A percentile compares a stretch with the other conserved stretches of the same genome.
These are phyloP conservation scores for Poecilia velifera DNA, from an alignment of 2,797 vertebrate species.

Conservation along the genomic window DNA sequence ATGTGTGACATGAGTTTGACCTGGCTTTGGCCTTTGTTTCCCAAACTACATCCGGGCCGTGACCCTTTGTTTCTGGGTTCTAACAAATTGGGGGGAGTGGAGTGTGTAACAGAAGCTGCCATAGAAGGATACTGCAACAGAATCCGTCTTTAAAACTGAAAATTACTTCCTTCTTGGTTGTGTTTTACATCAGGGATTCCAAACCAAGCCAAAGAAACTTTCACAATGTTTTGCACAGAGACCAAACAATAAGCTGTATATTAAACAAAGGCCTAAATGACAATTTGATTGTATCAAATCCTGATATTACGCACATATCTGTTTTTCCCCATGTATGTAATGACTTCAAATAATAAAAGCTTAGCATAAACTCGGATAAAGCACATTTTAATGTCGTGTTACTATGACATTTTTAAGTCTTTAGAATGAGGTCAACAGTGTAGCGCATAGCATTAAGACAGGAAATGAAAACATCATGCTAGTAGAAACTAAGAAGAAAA, in stretches of 20 bases:
- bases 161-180: conserved; percentile 19
- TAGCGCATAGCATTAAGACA: neutral
- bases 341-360: neutral
- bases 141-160: conserved; percentile 42
- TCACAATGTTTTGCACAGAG: neutral
- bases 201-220: neutral
- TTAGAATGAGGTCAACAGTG: neutral
- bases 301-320: neutral
- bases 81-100: conserved; percentile 42
- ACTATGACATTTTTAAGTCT: neutral
- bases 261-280: neutral
- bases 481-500: neutral
- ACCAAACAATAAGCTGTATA: neutral
- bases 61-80: conserved; percentile 62
- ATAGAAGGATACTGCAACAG: conserved; percentile 34
- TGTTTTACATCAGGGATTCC: neutral
- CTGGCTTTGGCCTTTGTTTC: conserved; percentile 66
- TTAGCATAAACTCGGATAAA: neutral
- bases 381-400: neutral
- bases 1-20: conserved; percentile 64
- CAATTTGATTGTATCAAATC: neutral
- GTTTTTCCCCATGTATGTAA: neutral
- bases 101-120: conserved; percentile 49
- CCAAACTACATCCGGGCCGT: conserved; percentile 78
- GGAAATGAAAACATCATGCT: neutral